Evolutionary conservation across 2,888 invertebrate species (phyloP).

Genomic region (Trachelus iudaicus): DNA sequence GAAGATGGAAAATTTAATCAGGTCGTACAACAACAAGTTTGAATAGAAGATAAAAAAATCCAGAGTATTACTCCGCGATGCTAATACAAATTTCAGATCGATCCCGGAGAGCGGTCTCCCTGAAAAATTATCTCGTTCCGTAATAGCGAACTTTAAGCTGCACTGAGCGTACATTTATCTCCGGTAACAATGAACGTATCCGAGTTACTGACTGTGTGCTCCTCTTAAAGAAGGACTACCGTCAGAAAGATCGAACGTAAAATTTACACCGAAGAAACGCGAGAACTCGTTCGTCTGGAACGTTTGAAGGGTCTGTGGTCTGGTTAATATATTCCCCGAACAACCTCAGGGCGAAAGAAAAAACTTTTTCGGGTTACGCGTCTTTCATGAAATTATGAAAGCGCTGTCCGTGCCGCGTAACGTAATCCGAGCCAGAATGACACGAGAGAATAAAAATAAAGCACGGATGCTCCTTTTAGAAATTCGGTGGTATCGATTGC

Average conservation of each 20-base stretch:
- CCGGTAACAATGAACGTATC: neutral
- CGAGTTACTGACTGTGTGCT: neutral
- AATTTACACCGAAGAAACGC: neutral
- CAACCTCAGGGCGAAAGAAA: neutral
- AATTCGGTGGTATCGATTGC: neutral
- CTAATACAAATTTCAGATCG: neutral
- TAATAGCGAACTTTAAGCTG: neutral
- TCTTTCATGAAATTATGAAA: neutral
- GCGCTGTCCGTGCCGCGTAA: neutral
- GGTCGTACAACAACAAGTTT: neutral
- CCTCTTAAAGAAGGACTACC: neutral
- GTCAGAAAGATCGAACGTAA: neutral
- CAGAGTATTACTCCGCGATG: neutral
- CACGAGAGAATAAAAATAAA: neutral
- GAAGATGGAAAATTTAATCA: neutral
- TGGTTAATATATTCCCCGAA: neutral
- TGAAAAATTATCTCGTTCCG: neutral
- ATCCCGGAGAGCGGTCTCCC: neutral
- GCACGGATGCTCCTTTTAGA: neutral
- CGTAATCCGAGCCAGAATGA: neutral
- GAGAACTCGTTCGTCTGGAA: neutral
- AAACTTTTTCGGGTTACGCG: neutral
- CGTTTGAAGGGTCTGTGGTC: neutral
- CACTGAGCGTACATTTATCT: neutral
- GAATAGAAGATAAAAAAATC: neutral